Percentiles rank a stretch among this genome's conserved stretches.
These are phyloP conservation scores for Drosophila phalerata DNA, from an alignment of 2,888 invertebrate genomes.

Conservation along the genomic window DNA sequence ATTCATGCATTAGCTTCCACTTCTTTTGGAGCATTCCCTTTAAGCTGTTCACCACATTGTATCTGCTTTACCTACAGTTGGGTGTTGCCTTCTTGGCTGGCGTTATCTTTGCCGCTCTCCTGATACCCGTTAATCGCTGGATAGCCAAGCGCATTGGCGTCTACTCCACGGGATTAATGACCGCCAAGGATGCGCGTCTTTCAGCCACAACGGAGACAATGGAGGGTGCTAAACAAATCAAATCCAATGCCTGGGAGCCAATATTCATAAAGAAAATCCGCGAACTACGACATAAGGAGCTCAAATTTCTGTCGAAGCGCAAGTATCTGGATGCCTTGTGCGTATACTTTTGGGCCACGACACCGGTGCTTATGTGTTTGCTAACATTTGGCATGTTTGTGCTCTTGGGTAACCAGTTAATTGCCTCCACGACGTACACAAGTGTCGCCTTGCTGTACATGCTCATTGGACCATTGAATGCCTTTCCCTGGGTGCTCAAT, in stretches of 20 bases:
- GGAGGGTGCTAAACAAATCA: conserved; percentile 94
- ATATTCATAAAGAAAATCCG: conserved; percentile 91
- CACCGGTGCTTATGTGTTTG: conserved; percentile 95
- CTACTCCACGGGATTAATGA: conserved; percentile 95
- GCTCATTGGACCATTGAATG: conserved; percentile 97
- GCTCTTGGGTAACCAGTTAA: conserved; percentile 90
- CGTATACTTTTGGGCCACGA: conserved; percentile 99
- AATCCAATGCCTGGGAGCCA: conserved; percentile 97
- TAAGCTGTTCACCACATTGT: conserved; percentile 92
- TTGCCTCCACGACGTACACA: conserved; percentile 96
- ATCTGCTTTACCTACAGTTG: conserved; percentile 94
- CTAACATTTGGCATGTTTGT: conserved; percentile 93
- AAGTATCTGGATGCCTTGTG: conserved; percentile 99
- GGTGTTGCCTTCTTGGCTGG: conserved; percentile 97
- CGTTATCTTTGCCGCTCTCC: conserved; percentile 92
- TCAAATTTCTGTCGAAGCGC: conserved; percentile 92
- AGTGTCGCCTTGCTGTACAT: conserved; percentile 97
- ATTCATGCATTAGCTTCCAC: conserved; percentile 98
- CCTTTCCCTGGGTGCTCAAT: conserved; percentile 99
- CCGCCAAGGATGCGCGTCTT: conserved; percentile 95
- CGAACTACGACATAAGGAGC: conserved; percentile 89
- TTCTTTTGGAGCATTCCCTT: conserved; percentile 97
- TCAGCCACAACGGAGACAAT: conserved; percentile 94
- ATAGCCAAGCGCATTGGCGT: conserved; percentile 95
- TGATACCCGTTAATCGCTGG: conserved; percentile 96